A percentile compares a stretch with the other conserved stretches of the same genome.
phyloP scores from a whole-genome alignment of 2,797 vertebrate genomes.

The Aplochiton taeniatus region DNA sequence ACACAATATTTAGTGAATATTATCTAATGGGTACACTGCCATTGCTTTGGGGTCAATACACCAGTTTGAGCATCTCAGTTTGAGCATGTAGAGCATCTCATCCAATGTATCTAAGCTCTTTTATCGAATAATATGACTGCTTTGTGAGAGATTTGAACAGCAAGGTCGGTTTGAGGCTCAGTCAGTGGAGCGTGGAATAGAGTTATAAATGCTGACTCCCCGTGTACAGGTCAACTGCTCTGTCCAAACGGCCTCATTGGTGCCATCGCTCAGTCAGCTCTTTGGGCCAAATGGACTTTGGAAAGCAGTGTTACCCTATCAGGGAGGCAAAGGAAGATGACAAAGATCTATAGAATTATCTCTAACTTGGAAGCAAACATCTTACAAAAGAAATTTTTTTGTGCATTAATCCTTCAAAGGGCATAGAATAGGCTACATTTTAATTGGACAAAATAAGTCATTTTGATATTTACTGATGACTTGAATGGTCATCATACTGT shows the following conservation, averaged over 20 bases:
- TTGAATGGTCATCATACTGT: conserved; percentile 11
- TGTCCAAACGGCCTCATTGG: conserved; percentile 35
- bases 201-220: conserved; percentile 46
- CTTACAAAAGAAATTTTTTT: background rate
- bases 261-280: conserved; percentile 31
- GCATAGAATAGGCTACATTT: background rate
- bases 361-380: background rate
- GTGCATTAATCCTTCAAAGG: background rate
- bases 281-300: conserved; percentile 35
- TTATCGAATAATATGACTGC: too few species aligned
- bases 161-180: conserved; percentile 2
- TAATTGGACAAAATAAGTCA: too few species aligned
- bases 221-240: conserved; percentile 58
- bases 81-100: too few species aligned
- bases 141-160: too few species aligned
- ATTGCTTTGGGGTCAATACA: too few species aligned
- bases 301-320: conserved; percentile 25
- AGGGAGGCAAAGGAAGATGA: conserved; percentile 16
- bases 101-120: too few species aligned
- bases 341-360: conserved; percentile 11
- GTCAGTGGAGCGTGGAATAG: conserved; percentile 31
- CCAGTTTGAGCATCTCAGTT: too few species aligned
- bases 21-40: too few species aligned
- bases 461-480: too few species aligned
- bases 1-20: too few species aligned